Conservation (phyloP, 2,797 vertebrate genomes). For the Caiman crocodilus region DNA sequence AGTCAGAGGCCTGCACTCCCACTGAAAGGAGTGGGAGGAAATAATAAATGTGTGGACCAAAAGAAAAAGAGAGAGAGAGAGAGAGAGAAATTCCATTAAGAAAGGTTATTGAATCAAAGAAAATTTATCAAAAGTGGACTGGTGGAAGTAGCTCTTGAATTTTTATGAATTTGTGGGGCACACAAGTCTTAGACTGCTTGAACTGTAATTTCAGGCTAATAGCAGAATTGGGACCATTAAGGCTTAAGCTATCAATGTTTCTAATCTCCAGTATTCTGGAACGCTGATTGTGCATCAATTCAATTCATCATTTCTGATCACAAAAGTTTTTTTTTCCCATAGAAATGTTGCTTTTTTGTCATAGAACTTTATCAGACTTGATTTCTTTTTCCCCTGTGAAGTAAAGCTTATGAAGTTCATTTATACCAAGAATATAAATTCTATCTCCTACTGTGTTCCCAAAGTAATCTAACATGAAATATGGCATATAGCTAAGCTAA, state of each 20-base stretch:
- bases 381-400: conserved; percentile 47
- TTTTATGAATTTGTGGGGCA: conserved; percentile 60
- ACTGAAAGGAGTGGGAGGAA: conserved; percentile 32
- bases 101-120: conserved; percentile 81
- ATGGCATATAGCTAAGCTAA: conserved; percentile 48
- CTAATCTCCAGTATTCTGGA: conserved; percentile 44
- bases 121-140: conserved; percentile 76
- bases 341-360: neutral
- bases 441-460: conserved; percentile 51
- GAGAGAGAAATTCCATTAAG: conserved; percentile 76
- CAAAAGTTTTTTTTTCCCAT: conserved; percentile 54
- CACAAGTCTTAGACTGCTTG: conserved; percentile 55
- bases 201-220: conserved; percentile 63
- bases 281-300: conserved; percentile 43
- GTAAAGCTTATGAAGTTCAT: conserved; percentile 64
- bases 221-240: conserved; percentile 55
- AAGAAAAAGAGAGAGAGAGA: conserved; percentile 36
- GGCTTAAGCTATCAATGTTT: conserved; percentile 50
- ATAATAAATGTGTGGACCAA: conserved; percentile 61
- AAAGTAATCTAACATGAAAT: conserved; percentile 56
- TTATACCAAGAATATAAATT: conserved; percentile 61
- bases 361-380: conserved; percentile 45
- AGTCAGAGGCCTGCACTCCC: conserved; percentile 68
- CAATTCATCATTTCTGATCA: conserved; percentile 67
- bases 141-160: conserved; percentile 67